Evolutionary conservation across 2,113 vertebrate genomes (phyloP).

Genomic region (Gnathochromis pfefferi): DNA sequence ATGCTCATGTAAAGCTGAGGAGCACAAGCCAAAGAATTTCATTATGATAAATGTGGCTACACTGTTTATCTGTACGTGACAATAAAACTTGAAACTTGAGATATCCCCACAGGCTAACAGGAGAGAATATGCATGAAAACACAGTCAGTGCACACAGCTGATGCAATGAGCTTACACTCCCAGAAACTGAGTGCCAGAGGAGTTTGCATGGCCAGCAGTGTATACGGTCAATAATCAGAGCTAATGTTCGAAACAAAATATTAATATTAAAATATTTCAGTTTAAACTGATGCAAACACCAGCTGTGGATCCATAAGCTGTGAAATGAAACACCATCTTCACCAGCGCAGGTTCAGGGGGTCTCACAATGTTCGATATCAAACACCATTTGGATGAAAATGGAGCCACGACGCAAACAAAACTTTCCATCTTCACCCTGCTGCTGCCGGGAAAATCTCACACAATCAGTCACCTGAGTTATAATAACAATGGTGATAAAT

Average conservation of each 20-base stretch:
- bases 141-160: background rate
- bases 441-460: background rate
- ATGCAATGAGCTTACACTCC: background rate
- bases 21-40: background rate
- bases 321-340: background rate
- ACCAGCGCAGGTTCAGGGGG: background rate
- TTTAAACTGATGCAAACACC: background rate
- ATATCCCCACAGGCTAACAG: background rate
- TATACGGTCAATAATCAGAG: background rate
- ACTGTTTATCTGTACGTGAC: background rate
- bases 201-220: background rate
- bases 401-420: background rate
- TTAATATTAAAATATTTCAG: background rate
- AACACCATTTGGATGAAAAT: background rate
- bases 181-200: background rate
- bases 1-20: background rate
- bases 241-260: background rate
- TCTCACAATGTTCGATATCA: background rate
- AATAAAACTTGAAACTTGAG: background rate
- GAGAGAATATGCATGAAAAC: background rate
- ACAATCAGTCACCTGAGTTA: background rate
- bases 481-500: background rate
- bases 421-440: background rate
- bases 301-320: background rate
- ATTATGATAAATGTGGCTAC: background rate